A percentile compares a stretch with the other conserved stretches of the same genome.
Conservation (phyloP, 2,888 invertebrate genomes). For the Phrixothrix hirtus region DNA sequence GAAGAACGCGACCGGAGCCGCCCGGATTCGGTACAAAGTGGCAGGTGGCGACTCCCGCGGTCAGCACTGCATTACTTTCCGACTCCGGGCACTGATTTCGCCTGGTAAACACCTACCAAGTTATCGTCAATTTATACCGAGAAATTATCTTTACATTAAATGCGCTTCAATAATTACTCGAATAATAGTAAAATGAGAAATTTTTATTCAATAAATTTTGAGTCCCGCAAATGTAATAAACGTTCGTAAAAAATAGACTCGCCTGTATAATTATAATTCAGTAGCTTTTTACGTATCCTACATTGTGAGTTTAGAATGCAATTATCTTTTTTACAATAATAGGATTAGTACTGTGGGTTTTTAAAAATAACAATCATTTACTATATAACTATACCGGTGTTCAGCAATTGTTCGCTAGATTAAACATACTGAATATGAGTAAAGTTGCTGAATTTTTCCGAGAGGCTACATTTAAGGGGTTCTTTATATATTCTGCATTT, state of each 20-base stretch:
- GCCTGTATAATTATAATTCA: slow-evolving; percentile 44
- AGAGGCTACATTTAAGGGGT: slow-evolving; percentile 44
- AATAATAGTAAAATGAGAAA: background rate
- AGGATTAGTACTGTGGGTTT: slow-evolving; percentile 30
- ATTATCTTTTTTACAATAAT: slow-evolving; percentile 32
- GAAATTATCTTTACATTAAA: too few relatives aligned
- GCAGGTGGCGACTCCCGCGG: slow-evolving; percentile 51
- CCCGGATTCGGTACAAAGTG: slow-evolving; percentile 37
- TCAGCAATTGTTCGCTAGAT: slow-evolving; percentile 51
- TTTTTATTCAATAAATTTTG: background rate
- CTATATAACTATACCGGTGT: slow-evolving; percentile 38
- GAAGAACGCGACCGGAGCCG: slow-evolving; percentile 33
- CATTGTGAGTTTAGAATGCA: too few relatives aligned
- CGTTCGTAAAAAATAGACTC: background rate
- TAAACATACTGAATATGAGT: slow-evolving; percentile 48
- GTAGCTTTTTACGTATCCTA: too few relatives aligned
- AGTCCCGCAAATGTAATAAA: background rate
- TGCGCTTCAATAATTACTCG: too few relatives aligned
- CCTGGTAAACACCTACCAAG: slow-evolving; percentile 50
- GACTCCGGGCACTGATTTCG: slow-evolving; percentile 51
- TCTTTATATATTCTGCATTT: slow-evolving; percentile 39
- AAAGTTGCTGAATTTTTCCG: slow-evolving; percentile 45
- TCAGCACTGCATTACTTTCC: slow-evolving; percentile 50
- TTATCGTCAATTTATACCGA: too few relatives aligned
- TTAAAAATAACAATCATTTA: slow-evolving; percentile 26